phyloP scores from a whole-genome alignment of 2,888 invertebrate genomes.

The Chrysodeixis includens region DNA sequence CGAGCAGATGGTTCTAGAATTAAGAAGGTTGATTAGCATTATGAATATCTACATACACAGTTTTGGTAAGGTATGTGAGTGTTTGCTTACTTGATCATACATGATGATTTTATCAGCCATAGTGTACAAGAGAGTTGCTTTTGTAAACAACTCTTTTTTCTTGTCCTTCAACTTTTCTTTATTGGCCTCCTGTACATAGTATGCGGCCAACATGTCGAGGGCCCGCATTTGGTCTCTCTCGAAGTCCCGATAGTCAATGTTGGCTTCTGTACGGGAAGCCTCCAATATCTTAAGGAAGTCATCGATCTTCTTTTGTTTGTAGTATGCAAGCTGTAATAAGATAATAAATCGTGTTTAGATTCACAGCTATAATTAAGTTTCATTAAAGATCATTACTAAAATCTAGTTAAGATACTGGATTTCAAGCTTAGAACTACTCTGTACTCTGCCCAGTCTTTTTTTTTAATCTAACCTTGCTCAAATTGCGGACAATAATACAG shows the following conservation, averaged over 20 bases:
- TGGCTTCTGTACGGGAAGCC: constrained; percentile 95
- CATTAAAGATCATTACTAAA: no score
- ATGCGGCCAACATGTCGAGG: constrained; percentile 99
- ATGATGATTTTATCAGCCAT: constrained; percentile 99
- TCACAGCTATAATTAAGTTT: no score
- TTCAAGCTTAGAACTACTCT: no score
- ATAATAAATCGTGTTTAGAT: no score
- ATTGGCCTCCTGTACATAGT: constrained; percentile 99
- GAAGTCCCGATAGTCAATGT: constrained; percentile 95
- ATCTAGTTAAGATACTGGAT: no score
- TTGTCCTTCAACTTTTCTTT: constrained; percentile 98
- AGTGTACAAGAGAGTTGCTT: constrained; percentile 98
- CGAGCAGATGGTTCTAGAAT: constrained; percentile 97
- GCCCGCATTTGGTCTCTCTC: constrained; percentile 99
- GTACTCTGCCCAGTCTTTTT: no score
- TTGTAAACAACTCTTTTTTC: constrained; percentile 97
- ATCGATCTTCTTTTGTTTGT: constrained; percentile 96
- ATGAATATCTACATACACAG: neutral
- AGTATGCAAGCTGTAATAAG: constrained; percentile 95
- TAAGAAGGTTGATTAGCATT: neutral
- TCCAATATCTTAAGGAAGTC: constrained; percentile 99
- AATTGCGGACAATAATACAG: no score
- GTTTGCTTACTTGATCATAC: constrained; percentile 97
- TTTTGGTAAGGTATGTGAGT: neutral
- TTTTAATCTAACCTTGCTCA: no score